Base-by-base conservation (phyloP, 2,888 invertebrate genomes). In the Sylvicola cinctus region DNA sequence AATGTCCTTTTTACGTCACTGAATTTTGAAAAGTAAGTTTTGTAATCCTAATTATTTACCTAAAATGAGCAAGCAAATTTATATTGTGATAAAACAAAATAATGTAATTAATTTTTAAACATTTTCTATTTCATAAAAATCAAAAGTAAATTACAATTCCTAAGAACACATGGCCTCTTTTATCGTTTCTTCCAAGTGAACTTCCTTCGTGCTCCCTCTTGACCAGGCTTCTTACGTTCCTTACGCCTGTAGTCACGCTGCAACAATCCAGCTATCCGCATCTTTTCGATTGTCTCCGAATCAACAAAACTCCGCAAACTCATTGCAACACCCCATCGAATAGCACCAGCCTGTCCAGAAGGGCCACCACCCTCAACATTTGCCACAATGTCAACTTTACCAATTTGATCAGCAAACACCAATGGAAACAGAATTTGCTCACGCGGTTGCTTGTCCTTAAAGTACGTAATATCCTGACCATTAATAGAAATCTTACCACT, bases 201-300 rank as follows among this genome's bases (percentile, higher is more conserved):
- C 55, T 85, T 87, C 52, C 73, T 77, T 47, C 93, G 74, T 14
- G 93, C 88, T 45, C 83, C 81, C 46, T 72, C 74, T 59, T 88
- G 88, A 6, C 91, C 93, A 34, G 77, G 78, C 71, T 91, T 91
- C 71, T 88, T 85, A 44, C 93, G 70, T 58, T 95, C 93, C 37
- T 70, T 68, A 14, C 60, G 61, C 35, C 93, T 64, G 40, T 64
- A 67, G 55, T 90, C 93, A 46, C 68, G 65, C 14, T 81, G 83
- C 32, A 95, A 60, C 38, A 93, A 60, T 28, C 95, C 95, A 55
- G 90, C 84, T 78, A 90, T 53, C 61, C 85, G 70, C 87, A 93
- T 83, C 50, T 71, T 71, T 52, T 88, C 79, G 35, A 78, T 56
- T 61, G 68, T 74, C 13, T 74, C 70, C 38, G 63, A 54, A 44